Base-by-base conservation (phyloP, 1,140 invertebrate genomes). In the Pogonus chalceus region DNA sequence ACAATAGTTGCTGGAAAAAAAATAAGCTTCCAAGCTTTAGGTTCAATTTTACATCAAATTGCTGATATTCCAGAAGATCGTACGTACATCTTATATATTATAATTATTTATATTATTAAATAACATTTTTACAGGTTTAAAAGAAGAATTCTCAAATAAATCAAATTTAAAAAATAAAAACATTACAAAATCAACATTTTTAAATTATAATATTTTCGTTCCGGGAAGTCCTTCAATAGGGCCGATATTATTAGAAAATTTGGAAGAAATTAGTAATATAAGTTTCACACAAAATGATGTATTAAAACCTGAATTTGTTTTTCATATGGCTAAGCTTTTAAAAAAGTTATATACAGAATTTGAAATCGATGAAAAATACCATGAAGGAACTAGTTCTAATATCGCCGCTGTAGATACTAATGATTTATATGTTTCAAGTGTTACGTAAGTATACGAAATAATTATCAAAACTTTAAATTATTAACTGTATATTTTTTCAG, bases 361-460 rank as follows among this genome's bases (percentile, higher is more conserved):
- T 57, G 58, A 65, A 52, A 58, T 65, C 51, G 64, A 56, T 53
- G 16, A 53, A 52, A 57, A 60, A 48, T 59, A 65, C 53, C 62
- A 66, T 57, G 70, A 68, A 58, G 74, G 75, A 59, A 75, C 72
- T 50, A 75, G 77, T 23, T 76, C 78, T 9, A 78, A 78, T 53
- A 72, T 87, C 14, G 77, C 80, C 43, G 79, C 78, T 50, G 77
- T 82, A 49, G 85, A 87, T 69, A 71, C 73, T 53, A 69, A 77
- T 62, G 85, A 87, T 63, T 73, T 79, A 20, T 86, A 87, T 67
- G 80, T 85, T 10, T 82, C 83, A 20, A 69, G 84, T 31, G 77
- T 85, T 54, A 81, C 79, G 85, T 89, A 69, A 76, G 79, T 77
- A 61, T 51, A 39, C 12, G 35, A n/a, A 39, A 43, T 24, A 21